Base-by-base conservation (phyloP, 2,797 vertebrate species). In the Staurois parvus region DNA sequence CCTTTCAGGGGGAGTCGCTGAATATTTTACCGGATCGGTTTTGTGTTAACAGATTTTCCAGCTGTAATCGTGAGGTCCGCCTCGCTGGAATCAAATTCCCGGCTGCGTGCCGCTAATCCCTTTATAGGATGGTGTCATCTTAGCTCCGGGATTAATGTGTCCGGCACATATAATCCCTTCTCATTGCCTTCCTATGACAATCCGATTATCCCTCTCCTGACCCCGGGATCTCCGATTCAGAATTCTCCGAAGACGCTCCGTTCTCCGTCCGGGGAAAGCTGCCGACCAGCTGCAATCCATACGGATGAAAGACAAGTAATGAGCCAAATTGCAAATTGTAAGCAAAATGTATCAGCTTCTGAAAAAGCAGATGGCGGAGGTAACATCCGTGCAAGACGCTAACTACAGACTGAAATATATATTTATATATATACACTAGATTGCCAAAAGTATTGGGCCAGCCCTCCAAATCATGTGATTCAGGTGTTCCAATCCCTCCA, bases 151-250 rank as follows among this genome's bases (percentile, higher is more conserved):
- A 86, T 86, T 81, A 85, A 72, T 66, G 74, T 86, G 85, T 77
- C 85, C 79, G 17, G 66, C 29, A 72, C 79, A 37, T 74, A 86
- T 81, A 86, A 86, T 82, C 85, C 67, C n/a, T 76, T 82, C 79
- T 86, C 56, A 86, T 86, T 77, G 76, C 76, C 30, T 79, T 48
- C 13, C 30, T 76, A 64, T 77, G 66, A 81, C 79, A 86, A 86
- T 82, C 73, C 67, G 73, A 81, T 86, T 86, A 82, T 67, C 11
- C 29, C 32, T 86, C 67, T 81, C 66, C 34, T 82, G 85, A 86
- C 85, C 79, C 66, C 70, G 28, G 48, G 42, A 24, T 81, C 26
- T 59, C 42, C 64, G 37, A 48, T 56, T 76, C 28, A 2, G 0
- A 81, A 64, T 52, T 70, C 74, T 77, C 19, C 52, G 5, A 4